Conservation (phyloP, 2,888 invertebrate genomes). For the Tryphoninae sp. region DNA sequence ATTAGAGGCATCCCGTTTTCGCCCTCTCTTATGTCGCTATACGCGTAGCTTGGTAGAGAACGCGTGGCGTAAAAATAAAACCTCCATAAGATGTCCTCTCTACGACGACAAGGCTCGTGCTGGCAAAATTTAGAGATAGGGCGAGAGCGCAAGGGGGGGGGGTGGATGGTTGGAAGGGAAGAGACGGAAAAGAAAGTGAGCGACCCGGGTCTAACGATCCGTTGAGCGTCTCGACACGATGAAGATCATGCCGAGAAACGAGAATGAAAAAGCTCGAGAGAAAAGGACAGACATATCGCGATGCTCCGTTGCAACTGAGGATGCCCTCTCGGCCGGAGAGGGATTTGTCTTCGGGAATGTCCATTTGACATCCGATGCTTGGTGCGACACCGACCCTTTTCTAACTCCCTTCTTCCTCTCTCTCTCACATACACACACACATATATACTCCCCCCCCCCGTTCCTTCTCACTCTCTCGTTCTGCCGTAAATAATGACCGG, state of each 20-base stretch:
- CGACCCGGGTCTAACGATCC: slow-evolving; percentile 73
- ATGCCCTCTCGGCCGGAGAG: slow-evolving; percentile 55
- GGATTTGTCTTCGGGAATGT: slow-evolving; percentile 76
- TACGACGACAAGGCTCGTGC: slow-evolving; percentile 41
- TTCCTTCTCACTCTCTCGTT: background rate
- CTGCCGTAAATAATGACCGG: slow-evolving; percentile 65
- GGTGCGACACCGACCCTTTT: slow-evolving; percentile 67
- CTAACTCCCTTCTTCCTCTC: background rate
- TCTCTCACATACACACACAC: background rate
- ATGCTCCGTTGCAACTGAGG: slow-evolving; percentile 31
- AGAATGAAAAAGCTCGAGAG: slow-evolving; percentile 43
- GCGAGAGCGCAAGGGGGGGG: background rate
- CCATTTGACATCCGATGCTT: slow-evolving; percentile 77
- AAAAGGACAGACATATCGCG: background rate
- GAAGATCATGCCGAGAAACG: slow-evolving; percentile 62
- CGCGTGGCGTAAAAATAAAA: slow-evolving; percentile 70
- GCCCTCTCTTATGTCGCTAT: slow-evolving; percentile 31
- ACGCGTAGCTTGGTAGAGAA: slow-evolving; percentile 13
- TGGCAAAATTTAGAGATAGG: slow-evolving; percentile 54
- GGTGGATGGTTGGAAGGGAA: background rate
- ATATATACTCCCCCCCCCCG: no score
- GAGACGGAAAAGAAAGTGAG: slow-evolving; percentile 2
- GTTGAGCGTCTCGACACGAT: slow-evolving; percentile 71
- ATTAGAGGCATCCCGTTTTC: slow-evolving; percentile 61
- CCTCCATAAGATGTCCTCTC: slow-evolving; percentile 52